phyloP scores from a whole-genome alignment of 2,888 invertebrate genomes.

The Colletes collaris region DNA sequence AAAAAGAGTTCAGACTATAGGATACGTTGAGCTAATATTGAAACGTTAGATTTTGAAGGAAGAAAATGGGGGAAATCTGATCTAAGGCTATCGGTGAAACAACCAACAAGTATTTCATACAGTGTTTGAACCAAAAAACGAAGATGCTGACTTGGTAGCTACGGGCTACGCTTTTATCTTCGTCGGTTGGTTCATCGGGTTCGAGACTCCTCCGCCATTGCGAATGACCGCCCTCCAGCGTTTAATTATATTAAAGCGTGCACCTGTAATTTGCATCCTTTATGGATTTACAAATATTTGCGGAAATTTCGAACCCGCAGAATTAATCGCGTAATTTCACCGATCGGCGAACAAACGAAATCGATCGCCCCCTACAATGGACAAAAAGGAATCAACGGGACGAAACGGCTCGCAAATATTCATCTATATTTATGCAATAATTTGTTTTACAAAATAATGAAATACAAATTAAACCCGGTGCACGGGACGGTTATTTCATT shows the following conservation, averaged over 20 bases:
- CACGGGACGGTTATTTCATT: slow-evolving; percentile 39
- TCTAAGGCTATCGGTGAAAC: no score
- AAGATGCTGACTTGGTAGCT: no score
- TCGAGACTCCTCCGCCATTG: no score
- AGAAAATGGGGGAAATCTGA: no score
- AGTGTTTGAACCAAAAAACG: no score
- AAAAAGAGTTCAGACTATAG: no score
- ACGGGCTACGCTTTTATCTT: no score
- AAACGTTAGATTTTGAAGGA: no score
- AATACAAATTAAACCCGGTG: slow-evolving; percentile 43
- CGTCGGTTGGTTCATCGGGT: no score
- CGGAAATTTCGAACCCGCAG: background rate
- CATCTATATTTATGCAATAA: background rate
- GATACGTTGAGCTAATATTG: no score
- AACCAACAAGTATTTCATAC: no score
- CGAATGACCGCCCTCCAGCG: background rate
- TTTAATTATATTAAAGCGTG: no score
- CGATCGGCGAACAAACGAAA: background rate
- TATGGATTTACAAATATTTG: background rate
- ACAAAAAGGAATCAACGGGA: slow-evolving; percentile 3
- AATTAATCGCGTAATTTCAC: background rate
- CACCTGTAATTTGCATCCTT: background rate
- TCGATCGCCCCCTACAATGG: background rate
- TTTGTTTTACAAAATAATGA: slow-evolving; percentile 47
- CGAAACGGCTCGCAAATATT: slow-evolving; percentile 30